A percentile compares a stretch with the other conserved stretches of the same genome.
These are phyloP conservation scores for Scaptomyza parva DNA, from an alignment of 2,888 invertebrate species.

Conservation along the genomic window DNA sequence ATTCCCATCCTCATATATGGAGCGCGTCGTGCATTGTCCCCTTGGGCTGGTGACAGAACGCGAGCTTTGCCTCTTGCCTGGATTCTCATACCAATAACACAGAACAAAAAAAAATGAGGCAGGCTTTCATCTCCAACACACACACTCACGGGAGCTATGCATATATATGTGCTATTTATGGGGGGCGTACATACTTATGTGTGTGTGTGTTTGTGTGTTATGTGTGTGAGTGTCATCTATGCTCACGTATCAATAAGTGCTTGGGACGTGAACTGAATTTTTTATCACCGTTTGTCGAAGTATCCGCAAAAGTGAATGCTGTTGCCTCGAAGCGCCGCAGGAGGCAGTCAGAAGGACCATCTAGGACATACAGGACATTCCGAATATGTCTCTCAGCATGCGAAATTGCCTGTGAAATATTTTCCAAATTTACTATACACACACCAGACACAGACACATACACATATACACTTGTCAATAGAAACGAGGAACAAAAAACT, in stretches of 20 bases:
- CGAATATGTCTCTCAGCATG: conserved; percentile 56
- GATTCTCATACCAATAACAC: conserved; percentile 23
- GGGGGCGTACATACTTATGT: conserved; percentile 20
- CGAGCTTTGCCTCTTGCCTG: too few relatives aligned
- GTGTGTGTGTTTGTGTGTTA: conserved; percentile 40
- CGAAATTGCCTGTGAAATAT: conserved; percentile 78
- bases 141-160: conserved; percentile 48
- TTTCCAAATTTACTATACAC: conserved; percentile 49
- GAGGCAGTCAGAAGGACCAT: conserved; percentile 8
- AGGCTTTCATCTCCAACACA: conserved; percentile 43
- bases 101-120: background rate
- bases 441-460: conserved; percentile 22
- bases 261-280: conserved; percentile 77
- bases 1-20: conserved; percentile 1
- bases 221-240: conserved; percentile 66
- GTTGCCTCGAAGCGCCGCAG: conserved; percentile 18
- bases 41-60: conserved; percentile 64
- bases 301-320: conserved; percentile 72
- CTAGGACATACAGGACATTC: conserved; percentile 51
- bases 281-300: conserved; percentile 65
- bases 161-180: conserved; percentile 72
- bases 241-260: conserved; percentile 80
- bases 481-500: background rate
- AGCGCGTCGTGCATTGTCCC: conserved; percentile 52
- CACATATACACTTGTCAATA: background rate